Evolutionary conservation across 2,888 invertebrate genomes (phyloP).

Genomic region (Lasioglossum marginatum): DNA sequence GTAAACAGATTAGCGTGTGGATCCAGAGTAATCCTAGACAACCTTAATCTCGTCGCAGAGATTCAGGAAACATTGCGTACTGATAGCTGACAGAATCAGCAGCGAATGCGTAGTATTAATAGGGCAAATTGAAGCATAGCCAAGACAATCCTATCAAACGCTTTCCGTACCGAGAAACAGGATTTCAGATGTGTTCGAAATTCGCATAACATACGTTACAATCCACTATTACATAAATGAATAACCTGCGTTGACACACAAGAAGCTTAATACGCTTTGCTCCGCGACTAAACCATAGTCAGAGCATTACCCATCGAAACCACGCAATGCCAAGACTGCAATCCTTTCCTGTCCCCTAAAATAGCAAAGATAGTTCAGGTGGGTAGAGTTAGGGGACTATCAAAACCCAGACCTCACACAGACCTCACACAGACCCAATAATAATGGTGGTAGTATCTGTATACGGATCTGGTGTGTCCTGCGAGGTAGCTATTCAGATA

Average conservation of each 20-base stretch:
- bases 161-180: constrained; percentile 13
- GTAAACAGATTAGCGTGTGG: background rate
- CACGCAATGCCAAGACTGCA: constrained; percentile 1
- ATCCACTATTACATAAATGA: background rate
- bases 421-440: background rate
- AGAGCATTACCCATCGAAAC: background rate
- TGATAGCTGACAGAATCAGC: constrained; percentile 23
- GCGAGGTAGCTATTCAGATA: background rate
- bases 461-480: background rate
- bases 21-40: background rate
- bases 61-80: constrained; percentile 31
- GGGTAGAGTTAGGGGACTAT: background rate
- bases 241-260: constrained; percentile 13
- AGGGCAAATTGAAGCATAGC: constrained; percentile 41
- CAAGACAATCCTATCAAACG: constrained; percentile 40
- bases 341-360: background rate
- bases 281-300: background rate
- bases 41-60: constrained; percentile 16
- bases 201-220: background rate
- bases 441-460: background rate
- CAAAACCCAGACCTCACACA: background rate
- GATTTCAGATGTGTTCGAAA: constrained; percentile 35
- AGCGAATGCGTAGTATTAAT: constrained; percentile 29
- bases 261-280: constrained; percentile 23
- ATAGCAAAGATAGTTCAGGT: background rate